Base-by-base conservation (phyloP, 2,888 invertebrate species). In the Pardosa pseudoannulata region DNA sequence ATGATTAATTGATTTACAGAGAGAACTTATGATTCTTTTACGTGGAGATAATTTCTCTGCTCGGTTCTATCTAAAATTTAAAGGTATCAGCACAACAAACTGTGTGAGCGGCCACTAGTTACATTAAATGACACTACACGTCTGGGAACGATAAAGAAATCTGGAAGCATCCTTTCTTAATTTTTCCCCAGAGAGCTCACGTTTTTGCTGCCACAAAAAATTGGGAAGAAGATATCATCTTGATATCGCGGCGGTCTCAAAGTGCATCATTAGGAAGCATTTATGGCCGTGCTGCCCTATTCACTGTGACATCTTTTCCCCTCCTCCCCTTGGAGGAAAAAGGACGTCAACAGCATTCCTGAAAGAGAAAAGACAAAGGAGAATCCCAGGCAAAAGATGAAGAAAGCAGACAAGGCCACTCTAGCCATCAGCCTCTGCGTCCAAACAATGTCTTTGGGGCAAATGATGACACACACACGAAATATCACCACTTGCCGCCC, bases 201-300 rank as follows among this genome's bases (percentile, higher is more conserved):
- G 67, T 81, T 81, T 81, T 81, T 81, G 50, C 73, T n/a, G 19
- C 65, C 16, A 36, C 19, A 23, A 32, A 68, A 68, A 73, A 50
- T 23, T 46, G 19, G 65, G 32, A 73, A 36, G 72, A 56, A 56
- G 71, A 79, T 79, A 70, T 78, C 68, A 46, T 67, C 80, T 23
- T 39, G 31, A 32, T 68, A 68, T 32, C 46, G 46, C 29, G 56
- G 67, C 67, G 11, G 65, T 67, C 64, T 81, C 71, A 39, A 83
- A 83, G 76, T 83, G 76, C 72, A 65, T 83, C 83, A 83, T 83
- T 83, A 83, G 78, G 78, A 78, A 83, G 83, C 83, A 76, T 83
- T 83, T 83, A 83, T 72, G 82, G 71, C 64, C 82, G 62, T 62
- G 31, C 41, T 71, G 41, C 71, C 50, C 82, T 32, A 82, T 80